Percentiles rank a stretch among this genome's conserved stretches.
phyloP scores from a whole-genome alignment of 2,888 invertebrate genomes.

The Epirrhoe alternata region DNA sequence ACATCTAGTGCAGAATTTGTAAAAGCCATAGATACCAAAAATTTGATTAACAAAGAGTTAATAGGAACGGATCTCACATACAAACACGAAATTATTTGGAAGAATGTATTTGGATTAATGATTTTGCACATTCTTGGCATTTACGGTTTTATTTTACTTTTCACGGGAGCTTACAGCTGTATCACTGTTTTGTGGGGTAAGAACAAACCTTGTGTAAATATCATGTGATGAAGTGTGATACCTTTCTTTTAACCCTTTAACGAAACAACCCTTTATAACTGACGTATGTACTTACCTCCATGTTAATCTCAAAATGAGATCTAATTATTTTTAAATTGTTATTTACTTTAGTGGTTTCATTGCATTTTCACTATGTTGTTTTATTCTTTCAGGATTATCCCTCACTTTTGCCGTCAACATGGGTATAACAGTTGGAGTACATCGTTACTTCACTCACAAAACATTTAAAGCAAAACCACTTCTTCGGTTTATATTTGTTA shows the following conservation, averaged over 20 bases:
- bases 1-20: not conserved
- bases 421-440: conserved; percentile 93
- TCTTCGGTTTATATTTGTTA: conserved; percentile 85
- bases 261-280: too few species aligned
- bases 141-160: conserved; percentile 69
- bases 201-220: too few species aligned
- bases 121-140: conserved; percentile 80
- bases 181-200: conserved; percentile 65
- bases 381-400: conserved; percentile 40
- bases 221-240: too few species aligned
- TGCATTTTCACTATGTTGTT: conserved; percentile 5
- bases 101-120: conserved; percentile 85
- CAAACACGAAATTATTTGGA: too few species aligned
- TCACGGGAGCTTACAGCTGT: conserved; percentile 50
- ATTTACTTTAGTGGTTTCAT: too few species aligned
- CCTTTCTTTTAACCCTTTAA: too few species aligned
- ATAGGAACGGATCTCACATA: conserved; percentile 69
- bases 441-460: conserved; percentile 91
- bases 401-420: conserved; percentile 60
- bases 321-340: too few species aligned
- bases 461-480: conserved; percentile 90
- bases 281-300: too few species aligned
- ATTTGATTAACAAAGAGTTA: conserved; percentile 15
- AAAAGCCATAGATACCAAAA: conserved; percentile 4
- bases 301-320: too few species aligned